Evolutionary conservation across 2,797 vertebrate genomes (phyloP).

Genomic region (Myiothlypis chrysogaster): DNA sequence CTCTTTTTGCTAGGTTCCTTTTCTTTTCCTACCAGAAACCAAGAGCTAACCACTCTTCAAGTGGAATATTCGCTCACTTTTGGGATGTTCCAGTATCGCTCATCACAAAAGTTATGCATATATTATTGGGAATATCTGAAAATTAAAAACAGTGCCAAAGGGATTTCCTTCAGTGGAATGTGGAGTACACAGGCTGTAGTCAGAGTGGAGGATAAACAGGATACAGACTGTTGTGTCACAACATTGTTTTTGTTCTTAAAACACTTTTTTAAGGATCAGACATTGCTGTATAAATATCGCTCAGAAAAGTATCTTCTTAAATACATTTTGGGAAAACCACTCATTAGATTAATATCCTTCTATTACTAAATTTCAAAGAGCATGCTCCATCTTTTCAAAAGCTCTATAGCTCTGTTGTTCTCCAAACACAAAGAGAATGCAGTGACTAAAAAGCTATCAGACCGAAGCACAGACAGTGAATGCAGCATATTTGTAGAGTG

Average conservation of each 20-base stretch:
- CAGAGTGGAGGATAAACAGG: neutral
- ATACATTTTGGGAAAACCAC: neutral
- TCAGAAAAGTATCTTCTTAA: conserved; percentile 7
- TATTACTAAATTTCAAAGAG: neutral
- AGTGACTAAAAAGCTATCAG: conserved; percentile 37
- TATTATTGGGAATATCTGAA: neutral
- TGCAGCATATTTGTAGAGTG: conserved; percentile 30
- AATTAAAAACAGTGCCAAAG: neutral
- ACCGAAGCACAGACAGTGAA: conserved; percentile 19
- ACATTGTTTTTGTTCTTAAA: neutral
- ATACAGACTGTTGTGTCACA: neutral
- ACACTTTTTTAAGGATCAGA: neutral
- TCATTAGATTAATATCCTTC: conserved; percentile 36
- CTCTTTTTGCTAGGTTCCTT: neutral
- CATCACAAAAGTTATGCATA: neutral
- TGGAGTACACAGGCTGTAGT: neutral
- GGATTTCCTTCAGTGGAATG: neutral
- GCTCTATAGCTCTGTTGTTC: conserved; percentile 3
- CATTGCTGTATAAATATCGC: neutral
- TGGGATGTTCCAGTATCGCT: neutral
- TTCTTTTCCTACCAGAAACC: neutral
- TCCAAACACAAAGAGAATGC: conserved; percentile 44
- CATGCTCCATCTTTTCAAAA: neutral
- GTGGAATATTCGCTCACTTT: neutral
- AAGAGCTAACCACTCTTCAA: neutral